Conservation (phyloP, 2,888 invertebrate species). For the Proisotoma minuta region DNA sequence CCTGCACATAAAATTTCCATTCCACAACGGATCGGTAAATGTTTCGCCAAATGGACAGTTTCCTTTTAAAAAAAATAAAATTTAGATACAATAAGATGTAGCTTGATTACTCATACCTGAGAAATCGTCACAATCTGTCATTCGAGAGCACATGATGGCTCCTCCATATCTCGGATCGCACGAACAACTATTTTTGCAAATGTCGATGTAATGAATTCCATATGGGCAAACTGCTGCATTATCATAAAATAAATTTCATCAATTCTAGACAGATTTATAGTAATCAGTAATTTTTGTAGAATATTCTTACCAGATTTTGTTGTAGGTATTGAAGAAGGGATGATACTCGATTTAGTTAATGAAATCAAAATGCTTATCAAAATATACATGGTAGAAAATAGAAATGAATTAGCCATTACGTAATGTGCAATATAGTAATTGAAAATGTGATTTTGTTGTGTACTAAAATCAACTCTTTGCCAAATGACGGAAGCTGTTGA, state of each 20-base stretch:
- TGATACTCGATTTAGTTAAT: too few relatives aligned
- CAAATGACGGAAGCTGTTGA: too few relatives aligned
- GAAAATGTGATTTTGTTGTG: too few relatives aligned
- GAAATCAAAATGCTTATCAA: too few relatives aligned
- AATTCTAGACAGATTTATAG: not conserved
- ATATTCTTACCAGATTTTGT: slow-evolving; percentile 13
- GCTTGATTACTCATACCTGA: not conserved
- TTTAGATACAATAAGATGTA: not conserved
- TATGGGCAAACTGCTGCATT: slow-evolving; percentile 22
- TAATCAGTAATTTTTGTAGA: not conserved
- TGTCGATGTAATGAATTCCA: slow-evolving; percentile 23
- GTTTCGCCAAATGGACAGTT: slow-evolving; percentile 19
- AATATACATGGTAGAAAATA: too few relatives aligned
- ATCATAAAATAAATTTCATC: not conserved
- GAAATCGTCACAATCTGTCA: not conserved
- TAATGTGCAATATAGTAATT: too few relatives aligned
- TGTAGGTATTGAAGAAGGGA: not conserved
- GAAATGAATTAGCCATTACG: too few relatives aligned
- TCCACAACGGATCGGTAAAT: slow-evolving; percentile 15
- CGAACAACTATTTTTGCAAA: slow-evolving; percentile 20
- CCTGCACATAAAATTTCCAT: slow-evolving; percentile 16
- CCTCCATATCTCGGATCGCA: slow-evolving; percentile 11
- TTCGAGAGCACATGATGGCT: slow-evolving; percentile 6
- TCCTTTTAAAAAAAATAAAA: slow-evolving; percentile 2
- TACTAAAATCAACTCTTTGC: too few relatives aligned